Conservation (phyloP, 2,888 invertebrate species). For the Heliconius erato region DNA sequence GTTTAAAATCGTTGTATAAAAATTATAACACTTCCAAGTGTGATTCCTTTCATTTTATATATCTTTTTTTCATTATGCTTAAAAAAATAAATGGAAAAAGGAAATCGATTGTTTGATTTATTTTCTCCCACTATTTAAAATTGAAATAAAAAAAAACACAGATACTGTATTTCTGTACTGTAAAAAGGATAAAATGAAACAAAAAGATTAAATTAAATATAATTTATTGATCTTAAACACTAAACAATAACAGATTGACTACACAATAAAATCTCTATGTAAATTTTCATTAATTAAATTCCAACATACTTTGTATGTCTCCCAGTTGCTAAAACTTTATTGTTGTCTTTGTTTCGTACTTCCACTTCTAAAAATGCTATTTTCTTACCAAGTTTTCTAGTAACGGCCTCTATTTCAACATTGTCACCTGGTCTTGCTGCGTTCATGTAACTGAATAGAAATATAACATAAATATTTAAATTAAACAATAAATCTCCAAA, state of each 20-base stretch:
- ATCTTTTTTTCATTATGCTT: not conserved
- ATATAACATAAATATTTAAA: not conserved
- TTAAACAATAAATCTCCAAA: not conserved
- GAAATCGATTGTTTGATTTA: not conserved
- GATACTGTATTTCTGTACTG: not conserved
- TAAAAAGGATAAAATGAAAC: not conserved
- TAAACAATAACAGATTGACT: not conserved
- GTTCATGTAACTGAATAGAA: constrained; percentile 88
- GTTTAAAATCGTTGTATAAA: not conserved
- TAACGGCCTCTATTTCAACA: constrained; percentile 91
- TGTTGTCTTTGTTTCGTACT: constrained; percentile 90
- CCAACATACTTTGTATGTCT: constrained; percentile 92
- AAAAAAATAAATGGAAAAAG: constrained; percentile 12
- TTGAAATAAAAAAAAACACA: not conserved
- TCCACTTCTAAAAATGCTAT: constrained; percentile 94
- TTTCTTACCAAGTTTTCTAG: constrained; percentile 90
- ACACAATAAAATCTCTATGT: not conserved
- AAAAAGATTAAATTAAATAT: not conserved
- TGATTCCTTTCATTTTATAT: not conserved
- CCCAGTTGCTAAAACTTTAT: constrained; percentile 91
- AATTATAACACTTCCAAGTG: not conserved
- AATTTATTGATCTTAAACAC: constrained; percentile 9
- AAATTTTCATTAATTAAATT: constrained; percentile 50
- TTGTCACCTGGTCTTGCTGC: constrained; percentile 92
- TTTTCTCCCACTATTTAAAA: not conserved